Percentiles rank a stretch among this genome's conserved stretches.
phyloP scores from a whole-genome alignment of 2,113 vertebrate species.

The Charadrius vociferus region DNA sequence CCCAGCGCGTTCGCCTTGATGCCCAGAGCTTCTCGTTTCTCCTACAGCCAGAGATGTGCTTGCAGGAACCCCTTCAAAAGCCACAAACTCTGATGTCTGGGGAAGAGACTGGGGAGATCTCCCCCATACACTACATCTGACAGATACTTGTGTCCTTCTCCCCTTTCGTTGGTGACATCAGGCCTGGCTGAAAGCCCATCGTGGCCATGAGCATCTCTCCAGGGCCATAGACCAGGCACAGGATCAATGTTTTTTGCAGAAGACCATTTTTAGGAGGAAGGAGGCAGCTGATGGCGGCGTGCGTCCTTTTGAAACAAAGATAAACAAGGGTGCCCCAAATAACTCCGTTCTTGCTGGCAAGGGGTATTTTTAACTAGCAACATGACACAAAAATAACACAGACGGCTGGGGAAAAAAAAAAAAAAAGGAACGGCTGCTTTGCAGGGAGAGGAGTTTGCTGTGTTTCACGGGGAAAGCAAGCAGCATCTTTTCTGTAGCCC shows the following conservation, averaged over 20 bases:
- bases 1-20: neutral
- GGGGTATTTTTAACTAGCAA: conserved; percentile 35
- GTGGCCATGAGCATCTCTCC: neutral
- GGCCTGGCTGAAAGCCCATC: neutral
- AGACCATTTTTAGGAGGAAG: neutral
- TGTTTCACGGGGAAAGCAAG: neutral
- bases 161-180: accelerated
- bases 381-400: neutral
- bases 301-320: conserved; percentile 42
- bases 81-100: neutral
- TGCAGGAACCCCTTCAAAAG: neutral
- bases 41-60: neutral
- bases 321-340: conserved; percentile 60
- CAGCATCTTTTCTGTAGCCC: neutral
- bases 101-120: neutral
- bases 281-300: neutral
- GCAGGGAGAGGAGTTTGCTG: neutral
- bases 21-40: neutral
- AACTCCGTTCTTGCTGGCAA: conserved; percentile 27
- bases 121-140: neutral
- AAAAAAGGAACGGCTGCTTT: neutral
- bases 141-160: neutral
- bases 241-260: neutral
- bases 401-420: neutral
- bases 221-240: neutral